These are phyloP conservation scores for Hermetia illucens DNA, from an alignment of 1,140 invertebrate genomes.

Conservation along the genomic window DNA sequence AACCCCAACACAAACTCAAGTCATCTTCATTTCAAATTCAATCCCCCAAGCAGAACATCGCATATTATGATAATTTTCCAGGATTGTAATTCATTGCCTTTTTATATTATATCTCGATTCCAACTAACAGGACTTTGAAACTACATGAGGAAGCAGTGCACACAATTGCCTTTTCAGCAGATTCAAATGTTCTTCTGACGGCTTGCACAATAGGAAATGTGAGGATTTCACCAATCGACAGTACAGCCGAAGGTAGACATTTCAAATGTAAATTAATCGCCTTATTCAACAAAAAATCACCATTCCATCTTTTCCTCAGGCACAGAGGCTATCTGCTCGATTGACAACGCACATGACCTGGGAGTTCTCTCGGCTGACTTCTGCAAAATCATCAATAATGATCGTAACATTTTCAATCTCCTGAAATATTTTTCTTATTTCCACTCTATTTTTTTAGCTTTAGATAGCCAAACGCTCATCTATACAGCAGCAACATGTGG, in stretches of 20 bases:
- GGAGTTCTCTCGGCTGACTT: slow-evolving; percentile 56
- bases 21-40: too few relatives aligned
- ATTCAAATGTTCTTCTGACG: slow-evolving; percentile 48
- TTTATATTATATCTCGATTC: slow-evolving; percentile 12
- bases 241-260: background rate
- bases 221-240: slow-evolving; percentile 29
- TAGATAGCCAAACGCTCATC: slow-evolving; percentile 14
- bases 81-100: too few relatives aligned
- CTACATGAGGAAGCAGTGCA: slow-evolving; percentile 53
- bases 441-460: background rate
- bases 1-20: too few relatives aligned
- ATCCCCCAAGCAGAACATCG: too few relatives aligned
- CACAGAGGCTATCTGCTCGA: slow-evolving; percentile 10
- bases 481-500: slow-evolving; percentile 53
- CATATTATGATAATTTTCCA: background rate
- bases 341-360: slow-evolving; percentile 58
- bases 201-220: slow-evolving; percentile 51
- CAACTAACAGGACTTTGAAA: slow-evolving; percentile 43
- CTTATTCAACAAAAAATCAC: background rate
- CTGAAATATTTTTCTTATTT: slow-evolving; percentile 4
- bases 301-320: slow-evolving; percentile 2
- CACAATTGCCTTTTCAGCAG: slow-evolving; percentile 46
- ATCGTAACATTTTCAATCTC: slow-evolving; percentile 19
- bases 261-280: background rate
- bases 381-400: slow-evolving; percentile 20